Evolutionary conservation across 2,113 vertebrate genomes (phyloP).

Genomic region (Geothlypis trichas): DNA sequence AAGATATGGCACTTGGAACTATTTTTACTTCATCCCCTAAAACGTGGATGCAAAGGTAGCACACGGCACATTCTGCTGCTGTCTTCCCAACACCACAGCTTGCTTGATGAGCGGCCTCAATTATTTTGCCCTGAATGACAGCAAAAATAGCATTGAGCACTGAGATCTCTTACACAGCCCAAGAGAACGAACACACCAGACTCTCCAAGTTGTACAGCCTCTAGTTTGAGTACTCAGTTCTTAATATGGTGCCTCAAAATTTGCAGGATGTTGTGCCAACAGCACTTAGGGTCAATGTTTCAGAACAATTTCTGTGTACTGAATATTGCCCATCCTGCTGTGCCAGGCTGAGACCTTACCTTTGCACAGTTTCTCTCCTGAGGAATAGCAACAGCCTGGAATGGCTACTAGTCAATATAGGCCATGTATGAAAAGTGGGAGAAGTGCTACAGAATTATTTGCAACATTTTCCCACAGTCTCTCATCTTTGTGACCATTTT

Average conservation of each 20-base stretch:
- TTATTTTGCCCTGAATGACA: not conserved
- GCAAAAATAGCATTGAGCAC: not conserved
- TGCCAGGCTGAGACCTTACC: not conserved
- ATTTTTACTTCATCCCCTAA: not conserved
- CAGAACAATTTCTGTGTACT: accelerated
- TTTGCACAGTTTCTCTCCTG: not conserved
- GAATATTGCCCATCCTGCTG: not conserved
- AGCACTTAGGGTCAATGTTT: not conserved
- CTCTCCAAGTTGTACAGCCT: not conserved
- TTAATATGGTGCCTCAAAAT: not conserved
- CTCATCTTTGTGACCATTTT: not conserved
- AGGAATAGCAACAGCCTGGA: not conserved
- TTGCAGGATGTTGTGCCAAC: not conserved
- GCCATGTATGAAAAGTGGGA: not conserved
- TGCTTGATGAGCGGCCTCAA: not conserved
- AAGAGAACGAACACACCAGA: not conserved
- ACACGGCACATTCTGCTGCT: not conserved
- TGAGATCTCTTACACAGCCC: not conserved
- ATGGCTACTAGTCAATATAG: accelerated
- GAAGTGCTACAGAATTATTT: not conserved
- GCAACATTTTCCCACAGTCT: not conserved
- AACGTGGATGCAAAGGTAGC: not conserved
- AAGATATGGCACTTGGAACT: not conserved
- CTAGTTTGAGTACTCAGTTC: not conserved
- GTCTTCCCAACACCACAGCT: not conserved